Evolutionary conservation across 2,113 vertebrate genomes (phyloP).

Genomic region (Theristicus caerulescens): DNA sequence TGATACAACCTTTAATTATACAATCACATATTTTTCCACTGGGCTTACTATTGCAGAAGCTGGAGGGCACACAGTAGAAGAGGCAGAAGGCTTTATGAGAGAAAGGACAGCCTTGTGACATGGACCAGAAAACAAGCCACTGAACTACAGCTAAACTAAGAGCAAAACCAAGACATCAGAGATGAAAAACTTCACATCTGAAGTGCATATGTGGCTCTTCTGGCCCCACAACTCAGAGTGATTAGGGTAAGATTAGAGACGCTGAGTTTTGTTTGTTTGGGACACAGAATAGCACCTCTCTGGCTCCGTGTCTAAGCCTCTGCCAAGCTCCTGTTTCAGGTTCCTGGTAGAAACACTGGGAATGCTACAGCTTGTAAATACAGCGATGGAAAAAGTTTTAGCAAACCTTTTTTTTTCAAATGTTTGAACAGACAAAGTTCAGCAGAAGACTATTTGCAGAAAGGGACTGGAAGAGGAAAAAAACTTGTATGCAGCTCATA

Average conservation of each 20-base stretch:
- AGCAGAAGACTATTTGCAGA: neutral
- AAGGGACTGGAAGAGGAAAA: neutral
- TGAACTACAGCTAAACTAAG: neutral
- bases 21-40: neutral
- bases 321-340: neutral
- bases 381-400: neutral
- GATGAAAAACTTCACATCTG: neutral
- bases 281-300: neutral
- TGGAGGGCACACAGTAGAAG: neutral
- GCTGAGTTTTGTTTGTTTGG: neutral
- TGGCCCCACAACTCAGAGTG: neutral
- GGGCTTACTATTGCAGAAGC: neutral
- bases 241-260: neutral
- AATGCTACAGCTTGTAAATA: neutral
- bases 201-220: neutral
- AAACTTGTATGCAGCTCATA: neutral
- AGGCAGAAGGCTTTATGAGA: neutral
- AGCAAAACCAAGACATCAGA: neutral
- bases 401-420: neutral
- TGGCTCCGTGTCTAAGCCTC: neutral
- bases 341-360: neutral
- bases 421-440: neutral
- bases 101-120: neutral
- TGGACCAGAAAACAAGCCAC: neutral
- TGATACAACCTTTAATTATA: constrained; percentile 12